A percentile compares a stretch with the other conserved stretches of the same genome.
These are phyloP conservation scores for Drosophila simulans DNA, from an alignment of 1,140 invertebrate genomes.

Conservation along the genomic window DNA sequence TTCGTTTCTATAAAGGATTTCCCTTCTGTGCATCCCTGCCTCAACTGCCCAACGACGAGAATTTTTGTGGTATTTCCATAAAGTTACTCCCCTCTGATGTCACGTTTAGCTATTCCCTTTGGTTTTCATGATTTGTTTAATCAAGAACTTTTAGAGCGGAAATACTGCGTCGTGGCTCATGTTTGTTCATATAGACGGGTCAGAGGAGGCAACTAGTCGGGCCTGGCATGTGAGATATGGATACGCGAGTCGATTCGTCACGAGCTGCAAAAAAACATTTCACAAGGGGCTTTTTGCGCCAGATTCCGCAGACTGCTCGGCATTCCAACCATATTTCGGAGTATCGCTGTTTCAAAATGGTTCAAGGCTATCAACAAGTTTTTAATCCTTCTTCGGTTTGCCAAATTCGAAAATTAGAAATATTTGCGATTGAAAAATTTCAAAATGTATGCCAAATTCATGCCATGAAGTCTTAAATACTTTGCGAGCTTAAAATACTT, in stretches of 20 bases:
- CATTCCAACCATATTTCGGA: background rate
- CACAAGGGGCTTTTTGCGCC: background rate
- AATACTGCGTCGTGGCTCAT: background rate
- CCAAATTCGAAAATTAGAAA: no score
- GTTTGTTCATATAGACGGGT: background rate
- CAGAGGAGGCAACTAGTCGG: no score
- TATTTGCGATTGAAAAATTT: no score
- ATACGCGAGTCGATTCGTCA: background rate
- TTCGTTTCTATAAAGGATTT: conserved; percentile 11
- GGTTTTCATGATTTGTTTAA: background rate
- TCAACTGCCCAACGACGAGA: background rate
- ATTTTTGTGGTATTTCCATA: background rate
- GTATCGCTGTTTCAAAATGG: background rate
- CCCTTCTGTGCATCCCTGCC: conserved; percentile 12
- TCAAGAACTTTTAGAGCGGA: background rate
- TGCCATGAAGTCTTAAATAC: no score
- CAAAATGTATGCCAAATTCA: no score
- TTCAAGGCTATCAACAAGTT: background rate
- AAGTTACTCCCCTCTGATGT: no score
- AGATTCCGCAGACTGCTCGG: background rate
- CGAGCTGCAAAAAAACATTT: background rate
- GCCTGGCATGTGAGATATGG: no score
- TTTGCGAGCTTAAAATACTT: no score
- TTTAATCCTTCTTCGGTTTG: no score
- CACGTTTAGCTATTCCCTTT: no score